Base-by-base conservation (phyloP, 2,888 invertebrate genomes). In the Aelia acuminata region DNA sequence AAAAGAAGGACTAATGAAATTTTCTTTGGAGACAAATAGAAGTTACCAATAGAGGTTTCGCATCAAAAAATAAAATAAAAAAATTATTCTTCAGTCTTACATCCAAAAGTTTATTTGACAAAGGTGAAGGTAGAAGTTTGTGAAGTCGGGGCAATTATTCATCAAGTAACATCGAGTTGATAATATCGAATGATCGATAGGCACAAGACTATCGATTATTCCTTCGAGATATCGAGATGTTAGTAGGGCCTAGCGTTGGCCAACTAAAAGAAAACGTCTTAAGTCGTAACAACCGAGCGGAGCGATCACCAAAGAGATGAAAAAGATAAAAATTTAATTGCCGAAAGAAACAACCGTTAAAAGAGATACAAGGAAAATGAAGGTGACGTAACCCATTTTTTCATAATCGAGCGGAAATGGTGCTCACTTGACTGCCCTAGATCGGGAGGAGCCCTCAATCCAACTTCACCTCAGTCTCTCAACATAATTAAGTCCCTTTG, bases 371-470 rank as follows among this genome's bases (percentile, higher is more conserved):
- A 43, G 22, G 43, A 80, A 80, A 80, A 80, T 43, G 43, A 80
- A 43, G 80, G 43, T 80, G 80, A 80, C 80, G 80, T n/a, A 80
- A 80, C 43, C 22, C 43, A n/a, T 80, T 80, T 63, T 63, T 80
- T 80, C 80, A 80, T 80, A 80, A 80, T 80, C 39, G 80, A n/a
- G 43, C 80, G 80, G 80, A 80, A 80, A 80, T 80, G 80, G 80
- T 43, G 43, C 80, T 63, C 63, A 63, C 63, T 63, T 63, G 63
- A 63, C 63, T 80, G 80, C 22, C 80, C 80, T 80, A 80, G 43
- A 39, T 80, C 11, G 43, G 43, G 11, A 80, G 39, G n/a, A 43
- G 80, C 4, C 4, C 80, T n/a, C 7, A 80, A 80, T 43, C 43
- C 22, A 43, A 80, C 80, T n/a, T 43, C 43, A 63, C 31, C 31